phyloP scores from a whole-genome alignment of 1,140 invertebrate species.

The Achatina immaculata region DNA sequence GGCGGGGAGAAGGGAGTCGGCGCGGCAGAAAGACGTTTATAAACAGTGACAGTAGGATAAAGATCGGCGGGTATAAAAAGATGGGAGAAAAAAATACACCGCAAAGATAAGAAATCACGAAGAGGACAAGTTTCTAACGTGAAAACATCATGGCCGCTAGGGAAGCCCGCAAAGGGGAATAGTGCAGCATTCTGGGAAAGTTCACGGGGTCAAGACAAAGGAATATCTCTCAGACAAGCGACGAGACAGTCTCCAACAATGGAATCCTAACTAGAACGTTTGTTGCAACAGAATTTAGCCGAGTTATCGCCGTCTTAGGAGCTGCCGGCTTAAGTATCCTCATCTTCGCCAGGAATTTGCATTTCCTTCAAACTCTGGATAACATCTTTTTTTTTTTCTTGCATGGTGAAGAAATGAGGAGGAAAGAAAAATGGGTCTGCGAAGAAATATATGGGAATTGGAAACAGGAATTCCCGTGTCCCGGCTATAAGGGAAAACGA shows the following conservation, averaged over 20 bases:
- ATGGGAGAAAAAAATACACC: too few relatives aligned
- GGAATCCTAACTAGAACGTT: background rate
- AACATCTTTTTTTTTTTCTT: too few relatives aligned
- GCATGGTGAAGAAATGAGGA: too few relatives aligned
- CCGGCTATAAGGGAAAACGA: background rate
- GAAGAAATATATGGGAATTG: too few relatives aligned
- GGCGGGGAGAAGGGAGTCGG: too few relatives aligned
- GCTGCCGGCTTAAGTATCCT: background rate
- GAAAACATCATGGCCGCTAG: background rate
- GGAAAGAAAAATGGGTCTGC: too few relatives aligned
- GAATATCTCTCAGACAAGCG: background rate
- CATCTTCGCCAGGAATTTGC: background rate
- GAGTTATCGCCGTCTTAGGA: background rate
- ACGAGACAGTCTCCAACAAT: background rate
- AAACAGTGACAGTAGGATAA: too few relatives aligned
- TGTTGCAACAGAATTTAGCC: background rate
- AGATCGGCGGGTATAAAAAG: too few relatives aligned
- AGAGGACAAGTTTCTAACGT: background rate
- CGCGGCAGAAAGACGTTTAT: too few relatives aligned
- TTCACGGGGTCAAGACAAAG: background rate
- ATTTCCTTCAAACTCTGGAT: too few relatives aligned
- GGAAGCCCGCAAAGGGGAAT: background rate
- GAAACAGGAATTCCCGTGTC: background rate
- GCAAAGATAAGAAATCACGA: background rate
- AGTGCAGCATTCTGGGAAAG: background rate